Base-by-base conservation (phyloP, 2,797 vertebrate genomes). In the Phrynocephalus guinanensis region DNA sequence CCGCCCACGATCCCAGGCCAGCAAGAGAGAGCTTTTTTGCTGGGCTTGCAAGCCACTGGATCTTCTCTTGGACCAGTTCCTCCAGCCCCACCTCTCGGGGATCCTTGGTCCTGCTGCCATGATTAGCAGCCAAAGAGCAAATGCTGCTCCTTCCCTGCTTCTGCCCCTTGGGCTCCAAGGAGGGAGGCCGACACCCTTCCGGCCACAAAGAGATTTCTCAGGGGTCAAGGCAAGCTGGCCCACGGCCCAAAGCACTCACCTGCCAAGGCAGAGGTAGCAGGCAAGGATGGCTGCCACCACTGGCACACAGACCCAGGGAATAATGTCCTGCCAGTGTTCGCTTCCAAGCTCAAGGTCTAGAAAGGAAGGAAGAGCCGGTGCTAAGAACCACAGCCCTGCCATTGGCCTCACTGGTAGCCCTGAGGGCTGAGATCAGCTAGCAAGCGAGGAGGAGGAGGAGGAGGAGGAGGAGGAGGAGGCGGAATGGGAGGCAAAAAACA, bases 241-340 rank as follows among this genome's bases (percentile, higher is more conserved):
- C 33, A 2, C 60, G 1, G 60, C 60, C 11, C 4, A 18, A 63
- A 18, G 18, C 77, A 95, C 96, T 9, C 93, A 97, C 97, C 90
- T 96, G 92, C 70, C 78, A 79, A 96, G 71, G 84, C 94, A 87
- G 91, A 94, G 50, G 83, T 97, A 97, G 93, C 92, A 95, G 30
- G 50, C 83, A 0, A 96, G 26, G 1, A 92, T 92, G 73, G 93
- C 2, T 48, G 87, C 84, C 85, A 92, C 2, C 76, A 97, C 91
- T 78, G 94, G 1, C 1, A 94, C 0, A 73, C 96, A 97, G 88
- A 93, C 84, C 76, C 95, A 1, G 10, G 72, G 75, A 20, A 96
- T 83, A 20, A 96, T 83, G 20, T 30, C 82, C 90, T 28, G 93
- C 73, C 1, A 93, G 81, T 66, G 91, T 79, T 11, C 20, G 3